Conservation (phyloP, 2,888 invertebrate genomes). For the Amphimallon solstitiale region DNA sequence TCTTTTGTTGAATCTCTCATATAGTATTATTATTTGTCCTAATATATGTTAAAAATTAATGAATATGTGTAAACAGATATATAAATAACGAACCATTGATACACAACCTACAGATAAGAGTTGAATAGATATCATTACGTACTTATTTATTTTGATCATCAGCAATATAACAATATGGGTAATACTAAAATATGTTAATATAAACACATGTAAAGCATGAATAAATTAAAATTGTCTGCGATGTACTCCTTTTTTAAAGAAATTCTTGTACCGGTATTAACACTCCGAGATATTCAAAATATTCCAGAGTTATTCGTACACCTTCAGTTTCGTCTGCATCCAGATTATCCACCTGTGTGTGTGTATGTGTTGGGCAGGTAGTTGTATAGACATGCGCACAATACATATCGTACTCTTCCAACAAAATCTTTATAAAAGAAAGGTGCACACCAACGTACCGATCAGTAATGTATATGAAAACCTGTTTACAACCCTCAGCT, state of each 20-base stretch:
- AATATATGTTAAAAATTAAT: too few species aligned
- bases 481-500: slow-evolving; percentile 47
- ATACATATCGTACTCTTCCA: slow-evolving; percentile 3
- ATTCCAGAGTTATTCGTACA: slow-evolving; percentile 38
- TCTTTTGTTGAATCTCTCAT: too few species aligned
- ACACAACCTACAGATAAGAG: too few species aligned
- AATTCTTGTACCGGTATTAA: slow-evolving; percentile 37
- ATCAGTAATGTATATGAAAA: slow-evolving; percentile 47
- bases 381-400: slow-evolving; percentile 41
- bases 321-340: slow-evolving; percentile 14
- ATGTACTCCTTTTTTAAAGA: slow-evolving; percentile 20
- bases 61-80: too few species aligned
- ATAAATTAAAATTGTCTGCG: slow-evolving; percentile 34
- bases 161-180: too few species aligned
- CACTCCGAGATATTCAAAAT: slow-evolving; percentile 39
- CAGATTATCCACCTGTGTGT: slow-evolving; percentile 40
- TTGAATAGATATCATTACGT: too few species aligned
- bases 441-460: slow-evolving; percentile 38
- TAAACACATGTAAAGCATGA: slow-evolving; percentile 21
- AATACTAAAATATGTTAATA: background rate
- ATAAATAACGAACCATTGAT: too few species aligned
- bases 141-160: too few species aligned
- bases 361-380: slow-evolving; percentile 39
- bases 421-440: slow-evolving; percentile 41
- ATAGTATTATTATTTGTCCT: too few species aligned